Evolutionary conservation across 2,113 vertebrate species (phyloP), one percentile per base, ranked within the genome.

Genomic region (Acrocephalus arundinaceus): DNA sequence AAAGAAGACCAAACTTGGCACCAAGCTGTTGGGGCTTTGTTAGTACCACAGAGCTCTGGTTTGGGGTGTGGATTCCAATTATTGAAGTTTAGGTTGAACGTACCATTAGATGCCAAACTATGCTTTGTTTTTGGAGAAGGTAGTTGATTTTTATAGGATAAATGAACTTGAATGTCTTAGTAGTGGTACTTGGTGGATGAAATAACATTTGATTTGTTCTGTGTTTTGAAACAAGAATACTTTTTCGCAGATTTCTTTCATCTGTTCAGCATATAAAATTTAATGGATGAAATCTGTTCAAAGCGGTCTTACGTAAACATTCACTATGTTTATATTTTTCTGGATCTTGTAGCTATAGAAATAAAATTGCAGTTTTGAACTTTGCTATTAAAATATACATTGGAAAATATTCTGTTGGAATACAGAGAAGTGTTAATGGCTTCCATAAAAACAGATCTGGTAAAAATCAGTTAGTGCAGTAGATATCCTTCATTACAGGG

Each of bases 321-420:
- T 92, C 54, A 20, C 49, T 80, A 31, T 82, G 39, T 82, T 94
- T 90, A 75, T 91, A 63, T 93, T 95, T 88, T 84, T 93, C 88
- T 81, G 68, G 37, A 87, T 96, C 81, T 82, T 84, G 89, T 85
- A 95, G 63, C 90, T 92, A 92, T 96, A 96, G 96, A 95, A 95
- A 83, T 97, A 79, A 77, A 94, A 89, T 35, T 10, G 48, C 41
- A 54, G n/a, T 87, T 94, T 93, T 89, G 68, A 89, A 87, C 27
- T 89, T 87, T n/a, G 37, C 67, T 93, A 11, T 75, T 81, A 76
- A 95, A 95, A 91, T 85, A 72, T 46, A 76, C 39, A 8, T 49
- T 87, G 89, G 86, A 94, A 95, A 89, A 94, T 79, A 85, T 27
- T 77, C 61, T 65, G 7, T 28, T 92, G 70, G 81, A 90, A 75